Conservation (phyloP, 37 sponge, comb jelly and placozoan species). For the Beroe ovata region DNA sequence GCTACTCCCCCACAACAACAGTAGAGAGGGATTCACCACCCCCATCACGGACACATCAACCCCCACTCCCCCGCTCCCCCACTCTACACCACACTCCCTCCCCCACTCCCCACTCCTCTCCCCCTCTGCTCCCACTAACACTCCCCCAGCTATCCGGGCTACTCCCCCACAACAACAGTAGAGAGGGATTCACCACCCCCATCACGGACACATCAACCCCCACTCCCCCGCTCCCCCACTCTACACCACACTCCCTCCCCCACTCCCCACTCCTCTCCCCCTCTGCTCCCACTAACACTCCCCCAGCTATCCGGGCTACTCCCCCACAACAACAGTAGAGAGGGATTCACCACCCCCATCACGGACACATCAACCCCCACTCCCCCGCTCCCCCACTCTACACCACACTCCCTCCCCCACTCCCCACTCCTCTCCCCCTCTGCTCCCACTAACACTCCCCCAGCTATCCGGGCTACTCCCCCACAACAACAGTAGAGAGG, state of each 20-base stretch:
- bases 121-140: too few species aligned
- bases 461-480: slow-evolving; percentile 28
- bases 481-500: slow-evolving; percentile 18
- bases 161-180: neutral
- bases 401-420: neutral
- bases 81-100: too few species aligned
- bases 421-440: neutral
- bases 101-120: neutral
- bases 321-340: neutral
- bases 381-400: too few species aligned
- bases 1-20: neutral
- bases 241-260: neutral
- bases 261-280: neutral
- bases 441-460: neutral
- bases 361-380: neutral
- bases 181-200: slow-evolving; percentile 7
- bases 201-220: neutral
- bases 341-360: neutral
- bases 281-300: too few species aligned
- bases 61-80: neutral
- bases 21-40: neutral
- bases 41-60: neutral
- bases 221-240: too few species aligned
- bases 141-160: slow-evolving; percentile 11
- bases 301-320: slow-evolving; percentile 10